Evolutionary conservation across 35 echinoderm and acorn worm genomes (phyloP).

Genomic region (Lytechinus pictus): DNA sequence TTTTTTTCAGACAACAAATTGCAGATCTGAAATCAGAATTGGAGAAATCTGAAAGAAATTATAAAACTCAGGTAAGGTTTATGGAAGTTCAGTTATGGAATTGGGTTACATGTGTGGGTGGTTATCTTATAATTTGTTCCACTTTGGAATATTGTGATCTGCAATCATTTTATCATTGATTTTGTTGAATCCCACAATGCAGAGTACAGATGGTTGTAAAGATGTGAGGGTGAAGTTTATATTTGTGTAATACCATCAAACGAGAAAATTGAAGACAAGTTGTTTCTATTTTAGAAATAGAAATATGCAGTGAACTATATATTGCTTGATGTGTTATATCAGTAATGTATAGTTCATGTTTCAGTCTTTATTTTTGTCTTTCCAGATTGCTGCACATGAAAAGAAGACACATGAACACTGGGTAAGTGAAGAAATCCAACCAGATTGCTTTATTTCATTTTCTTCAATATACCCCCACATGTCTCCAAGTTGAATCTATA

Average conservation of each 20-base stretch:
- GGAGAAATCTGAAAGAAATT: constrained; percentile 75
- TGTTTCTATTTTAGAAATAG: too few species aligned
- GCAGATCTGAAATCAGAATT: constrained; percentile 77
- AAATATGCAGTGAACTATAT: too few species aligned
- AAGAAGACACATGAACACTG: constrained; percentile 81
- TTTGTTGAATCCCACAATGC: neutral
- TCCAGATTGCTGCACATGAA: constrained; percentile 76
- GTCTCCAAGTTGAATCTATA: too few species aligned
- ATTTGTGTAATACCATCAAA: neutral
- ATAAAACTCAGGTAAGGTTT: constrained; percentile 73
- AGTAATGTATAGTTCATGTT: neutral
- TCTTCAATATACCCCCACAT: too few species aligned
- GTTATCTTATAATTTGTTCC: neutral
- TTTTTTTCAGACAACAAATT: constrained; percentile 71
- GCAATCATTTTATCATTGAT: neutral
- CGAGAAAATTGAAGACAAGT: too few species aligned
- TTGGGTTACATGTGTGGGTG: neutral
- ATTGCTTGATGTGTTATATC: too few species aligned
- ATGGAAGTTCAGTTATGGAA: neutral
- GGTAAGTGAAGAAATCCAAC: constrained; percentile 50
- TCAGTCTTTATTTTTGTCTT: neutral
- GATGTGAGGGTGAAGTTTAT: neutral
- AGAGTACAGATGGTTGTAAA: neutral
- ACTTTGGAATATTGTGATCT: neutral
- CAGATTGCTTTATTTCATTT: neutral